A percentile compares a stretch with the other conserved stretches of the same genome.
These are phyloP conservation scores for Dicaeum eximium DNA, from an alignment of 2,113 vertebrate species.

Conservation along the genomic window DNA sequence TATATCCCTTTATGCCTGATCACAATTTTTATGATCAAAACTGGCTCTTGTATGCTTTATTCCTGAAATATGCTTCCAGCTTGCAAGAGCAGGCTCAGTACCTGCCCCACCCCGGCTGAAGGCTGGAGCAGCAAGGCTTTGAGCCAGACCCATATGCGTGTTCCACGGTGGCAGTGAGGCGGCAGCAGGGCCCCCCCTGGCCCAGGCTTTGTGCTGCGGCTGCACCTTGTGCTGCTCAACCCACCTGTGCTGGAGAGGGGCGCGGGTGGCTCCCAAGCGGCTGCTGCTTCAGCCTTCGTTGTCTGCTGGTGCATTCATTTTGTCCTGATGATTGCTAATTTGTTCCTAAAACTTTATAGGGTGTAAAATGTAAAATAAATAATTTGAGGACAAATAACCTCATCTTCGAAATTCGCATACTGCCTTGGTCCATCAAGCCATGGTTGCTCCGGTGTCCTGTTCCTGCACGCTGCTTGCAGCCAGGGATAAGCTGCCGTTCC, in stretches of 20 bases:
- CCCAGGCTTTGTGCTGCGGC: background rate
- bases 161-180: fast-evolving
- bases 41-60: background rate
- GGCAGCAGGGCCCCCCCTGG: fast-evolving
- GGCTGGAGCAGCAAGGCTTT: background rate
- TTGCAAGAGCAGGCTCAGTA: background rate
- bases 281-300: background rate
- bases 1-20: background rate
- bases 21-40: background rate
- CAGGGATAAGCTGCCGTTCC: background rate
- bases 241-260: background rate
- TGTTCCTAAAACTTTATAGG: background rate
- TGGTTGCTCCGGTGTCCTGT: background rate
- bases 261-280: background rate
- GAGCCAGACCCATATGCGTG: fast-evolving
- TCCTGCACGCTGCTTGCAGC: background rate
- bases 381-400: background rate
- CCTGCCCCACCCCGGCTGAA: no score
- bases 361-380: background rate
- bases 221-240: background rate
- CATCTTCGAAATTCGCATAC: background rate
- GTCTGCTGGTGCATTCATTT: background rate
- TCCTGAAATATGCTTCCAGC: background rate
- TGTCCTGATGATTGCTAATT: background rate
- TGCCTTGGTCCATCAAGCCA: background rate